Percentiles rank a stretch among this genome's conserved stretches.
Conservation (phyloP, 2,888 invertebrate species). For the Fragum sueziense region DNA sequence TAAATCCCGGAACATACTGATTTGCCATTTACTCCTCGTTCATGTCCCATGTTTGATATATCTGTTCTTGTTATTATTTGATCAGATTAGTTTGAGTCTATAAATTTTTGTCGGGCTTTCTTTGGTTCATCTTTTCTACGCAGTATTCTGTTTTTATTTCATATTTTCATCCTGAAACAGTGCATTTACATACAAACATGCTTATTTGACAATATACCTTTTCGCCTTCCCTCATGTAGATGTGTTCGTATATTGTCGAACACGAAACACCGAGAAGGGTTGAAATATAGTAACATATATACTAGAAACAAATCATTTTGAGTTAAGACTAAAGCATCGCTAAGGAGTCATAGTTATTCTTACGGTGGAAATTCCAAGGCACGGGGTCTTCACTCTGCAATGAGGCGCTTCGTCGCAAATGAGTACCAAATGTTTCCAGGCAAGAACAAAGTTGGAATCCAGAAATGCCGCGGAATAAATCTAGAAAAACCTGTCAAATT, state of each 20-base stretch:
- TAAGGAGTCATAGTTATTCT: conserved; percentile 21
- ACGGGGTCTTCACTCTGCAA: conserved; percentile 56
- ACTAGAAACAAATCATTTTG: neutral
- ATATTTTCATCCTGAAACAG: too few species aligned
- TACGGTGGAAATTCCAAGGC: conserved; percentile 17
- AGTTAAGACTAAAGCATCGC: neutral
- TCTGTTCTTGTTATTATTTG: too few species aligned
- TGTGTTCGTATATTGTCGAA: too few species aligned
- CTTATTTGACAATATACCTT: too few species aligned
- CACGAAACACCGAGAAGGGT: too few species aligned
- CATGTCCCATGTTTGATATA: too few species aligned
- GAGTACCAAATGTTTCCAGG: conserved; percentile 56
- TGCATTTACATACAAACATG: too few species aligned
- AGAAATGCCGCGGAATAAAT: conserved; percentile 46
- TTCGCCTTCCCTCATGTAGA: too few species aligned
- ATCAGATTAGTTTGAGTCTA: too few species aligned
- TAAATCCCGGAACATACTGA: too few species aligned
- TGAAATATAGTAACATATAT: neutral
- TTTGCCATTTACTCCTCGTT: too few species aligned
- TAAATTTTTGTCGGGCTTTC: neutral
- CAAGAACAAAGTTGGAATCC: conserved; percentile 45
- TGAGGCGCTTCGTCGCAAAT: conserved; percentile 61
- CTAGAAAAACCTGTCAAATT: conserved; percentile 45
- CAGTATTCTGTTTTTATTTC: neutral
- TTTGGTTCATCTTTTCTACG: neutral